Evolutionary conservation across 2,797 vertebrate species (phyloP), one percentile per base, ranked within the genome.

Genomic region (Danio albolineatus): DNA sequence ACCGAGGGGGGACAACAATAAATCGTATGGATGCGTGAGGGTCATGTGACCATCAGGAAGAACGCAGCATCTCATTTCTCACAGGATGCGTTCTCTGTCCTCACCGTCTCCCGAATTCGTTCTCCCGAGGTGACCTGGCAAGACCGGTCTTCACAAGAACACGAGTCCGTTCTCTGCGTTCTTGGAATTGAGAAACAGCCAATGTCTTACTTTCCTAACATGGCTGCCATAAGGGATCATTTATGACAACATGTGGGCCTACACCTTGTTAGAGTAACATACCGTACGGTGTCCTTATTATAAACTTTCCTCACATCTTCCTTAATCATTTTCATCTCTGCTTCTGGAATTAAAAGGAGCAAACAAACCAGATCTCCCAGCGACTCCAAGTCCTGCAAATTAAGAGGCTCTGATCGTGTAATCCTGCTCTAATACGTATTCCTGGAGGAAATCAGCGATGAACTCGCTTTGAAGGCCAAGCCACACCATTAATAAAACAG

Each of bases 401-500:
- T 57, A 38, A 75, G 10, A 67, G 39, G 17, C 7, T 66, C 57
- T 85, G 67, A 87, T 83, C n/a, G 73, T 83, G 82, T 84, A 78
- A 67, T 72, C 43, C 62, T 44, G 71, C 70, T 73, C 69, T 86
- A 83, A 90, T 84, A 79, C 78, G 51, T 82, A 87, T 17, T 67
- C 84, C 84, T 86, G 49, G 60, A 83, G 72, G 46, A 84, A 87
- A 87, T 88, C 61, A 87, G 76, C 82, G 84, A 88, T 86, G 69
- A 87, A 81, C 82, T 70, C 38, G 74, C 78, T 59, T 73, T 82
- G 56, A 72, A 79, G 61, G 81, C 78, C 72, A 78, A 73, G 88
- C 84, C 82, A 65, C 56, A 76, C 49, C 78, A 90, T 88, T 88
- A 89, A 90, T 90, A 76, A 87, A 89, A 88, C 48, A 41, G 57